Evolutionary conservation across 1,140 invertebrate genomes (phyloP), one percentile per base, ranked within the genome.

Genomic region (Anastrepha obliqua): DNA sequence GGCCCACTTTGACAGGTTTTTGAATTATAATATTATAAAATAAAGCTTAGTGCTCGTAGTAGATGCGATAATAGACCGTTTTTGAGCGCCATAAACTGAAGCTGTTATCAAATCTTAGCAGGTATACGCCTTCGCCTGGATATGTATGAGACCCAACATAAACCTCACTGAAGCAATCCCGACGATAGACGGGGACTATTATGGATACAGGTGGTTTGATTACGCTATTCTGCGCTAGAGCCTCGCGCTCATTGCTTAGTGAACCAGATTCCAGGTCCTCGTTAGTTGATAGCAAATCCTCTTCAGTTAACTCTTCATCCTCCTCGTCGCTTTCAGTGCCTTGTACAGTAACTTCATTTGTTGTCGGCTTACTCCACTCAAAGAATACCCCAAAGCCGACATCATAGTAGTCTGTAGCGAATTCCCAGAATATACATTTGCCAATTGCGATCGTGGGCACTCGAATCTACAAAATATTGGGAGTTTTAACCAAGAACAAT

Each of bases 81-180:
- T 99, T 99, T 90, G 98, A 99, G 90, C 99, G 96, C 99, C 99
- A 99, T 87, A 99, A 94, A 65, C 98, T 99, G 94, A 99, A 99
- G 0, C 98, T 99, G 94, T 99, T 99, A 94, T 99, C 99, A 94
- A 99, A 99, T 94, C 99, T 99, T 9, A 99, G 95, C 92, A 99
- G 94, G 94, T 99, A 99, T 60, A 99, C 97, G 60, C 99, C 99
- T 94, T 98, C 96, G 29, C 98, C 99, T 5, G 99, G 99, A 94
- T 99, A 99, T 44, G 96, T 95, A 94, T 99, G 99, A 89, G 97
- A 98, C 9, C 99, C 99, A 67, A 98, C 98, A 92, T 99, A 99
- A 0, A 99, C 98, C 95, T 99, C 98, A 91, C 97, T 94, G 90
- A 99, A 98, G 90, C 98, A 98, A 94, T 99, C 98, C 89, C 99